These are phyloP conservation scores for Druon quercuslanigerum DNA, from an alignment of 1,140 invertebrate species.

Conservation along the genomic window DNA sequence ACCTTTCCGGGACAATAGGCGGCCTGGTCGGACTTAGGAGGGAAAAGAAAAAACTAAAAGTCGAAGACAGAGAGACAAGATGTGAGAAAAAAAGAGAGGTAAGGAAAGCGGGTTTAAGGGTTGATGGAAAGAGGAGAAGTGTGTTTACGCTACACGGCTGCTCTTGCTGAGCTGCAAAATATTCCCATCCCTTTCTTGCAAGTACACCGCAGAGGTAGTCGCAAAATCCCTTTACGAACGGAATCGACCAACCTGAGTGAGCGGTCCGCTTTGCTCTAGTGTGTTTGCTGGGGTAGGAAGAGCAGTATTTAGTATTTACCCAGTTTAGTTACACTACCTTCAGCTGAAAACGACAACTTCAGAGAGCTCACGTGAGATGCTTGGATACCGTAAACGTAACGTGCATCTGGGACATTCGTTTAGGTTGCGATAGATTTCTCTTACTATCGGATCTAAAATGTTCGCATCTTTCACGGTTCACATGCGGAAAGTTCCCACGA, in stretches of 20 bases:
- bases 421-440: background rate
- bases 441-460: background rate
- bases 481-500: no score
- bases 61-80: slow-evolving; percentile 25
- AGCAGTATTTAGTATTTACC: slow-evolving; percentile 18
- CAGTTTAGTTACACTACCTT: background rate
- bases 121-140: slow-evolving; percentile 35
- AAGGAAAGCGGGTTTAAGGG: background rate
- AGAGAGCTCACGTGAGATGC: background rate
- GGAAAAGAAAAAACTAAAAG: slow-evolving; percentile 12
- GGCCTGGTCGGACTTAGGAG: slow-evolving; percentile 45
- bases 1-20: slow-evolving; percentile 51
- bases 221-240: slow-evolving; percentile 51
- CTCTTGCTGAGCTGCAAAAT: slow-evolving; percentile 38
- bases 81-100: background rate
- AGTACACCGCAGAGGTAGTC: slow-evolving; percentile 41
- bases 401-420: background rate
- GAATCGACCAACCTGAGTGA: slow-evolving; percentile 7
- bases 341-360: slow-evolving; percentile 4
- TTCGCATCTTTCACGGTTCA: no score
- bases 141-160: slow-evolving; percentile 45
- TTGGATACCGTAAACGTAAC: background rate
- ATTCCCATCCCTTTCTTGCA: slow-evolving; percentile 40
- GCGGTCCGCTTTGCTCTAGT: background rate
- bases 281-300: background rate